phyloP scores from a whole-genome alignment of 2,888 invertebrate species.

The Eugnorisma glareosa region DNA sequence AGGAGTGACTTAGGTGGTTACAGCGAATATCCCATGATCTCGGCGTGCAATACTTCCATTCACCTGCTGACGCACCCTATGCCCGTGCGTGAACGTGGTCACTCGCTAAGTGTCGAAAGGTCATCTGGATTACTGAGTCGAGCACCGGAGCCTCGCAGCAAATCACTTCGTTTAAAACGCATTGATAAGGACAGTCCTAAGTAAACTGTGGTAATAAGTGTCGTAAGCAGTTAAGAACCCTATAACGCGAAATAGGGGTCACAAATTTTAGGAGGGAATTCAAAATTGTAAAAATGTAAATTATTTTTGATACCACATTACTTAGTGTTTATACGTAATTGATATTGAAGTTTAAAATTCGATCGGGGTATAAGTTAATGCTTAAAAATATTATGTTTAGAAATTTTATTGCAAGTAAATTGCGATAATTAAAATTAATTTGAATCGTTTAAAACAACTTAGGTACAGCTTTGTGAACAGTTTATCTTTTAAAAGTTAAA shows the following conservation, averaged over 20 bases:
- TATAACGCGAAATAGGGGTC: background rate
- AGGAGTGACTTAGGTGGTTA: constrained; percentile 78
- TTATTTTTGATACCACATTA: constrained; percentile 76
- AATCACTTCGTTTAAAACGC: constrained; percentile 84
- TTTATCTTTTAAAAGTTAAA: constrained; percentile 2
- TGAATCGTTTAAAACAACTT: background rate
- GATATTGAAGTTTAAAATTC: constrained; percentile 31
- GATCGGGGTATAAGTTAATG: background rate
- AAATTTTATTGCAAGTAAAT: background rate
- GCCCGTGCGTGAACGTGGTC: constrained; percentile 80
- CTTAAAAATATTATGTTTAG: background rate
- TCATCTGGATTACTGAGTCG: constrained; percentile 76
- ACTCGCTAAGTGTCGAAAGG: constrained; percentile 82
- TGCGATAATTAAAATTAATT: background rate
- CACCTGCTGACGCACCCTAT: constrained; percentile 68
- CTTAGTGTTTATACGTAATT: constrained; percentile 59
- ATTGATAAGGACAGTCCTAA: constrained; percentile 71
- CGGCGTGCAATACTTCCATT: constrained; percentile 72
- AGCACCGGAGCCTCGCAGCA: constrained; percentile 83
- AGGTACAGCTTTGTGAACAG: background rate
- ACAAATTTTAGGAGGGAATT: constrained; percentile 18
- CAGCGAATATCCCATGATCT: constrained; percentile 74
- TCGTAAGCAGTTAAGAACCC: constrained; percentile 10
- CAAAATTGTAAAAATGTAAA: constrained; percentile 58
- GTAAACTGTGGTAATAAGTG: constrained; percentile 61